Evolutionary conservation across 2,797 vertebrate genomes (phyloP), one percentile per base, ranked within the genome.

Genomic region (Enteromius argenteus): DNA sequence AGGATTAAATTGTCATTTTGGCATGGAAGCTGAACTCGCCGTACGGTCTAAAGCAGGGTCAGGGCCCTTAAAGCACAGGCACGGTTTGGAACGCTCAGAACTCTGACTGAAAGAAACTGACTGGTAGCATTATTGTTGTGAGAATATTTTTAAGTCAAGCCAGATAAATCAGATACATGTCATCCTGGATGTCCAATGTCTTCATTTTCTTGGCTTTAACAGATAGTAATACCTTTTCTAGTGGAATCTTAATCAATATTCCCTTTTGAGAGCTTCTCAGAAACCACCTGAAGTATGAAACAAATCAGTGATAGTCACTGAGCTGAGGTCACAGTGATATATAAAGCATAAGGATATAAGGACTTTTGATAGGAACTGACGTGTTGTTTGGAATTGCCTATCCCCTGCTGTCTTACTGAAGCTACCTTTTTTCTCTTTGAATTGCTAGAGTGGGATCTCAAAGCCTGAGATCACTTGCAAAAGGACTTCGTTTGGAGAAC

Each of bases 1-100:
- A 79, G 80, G 77, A 85, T 83, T 85, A 76, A 80, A 83, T 71
- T 67, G 64, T 80, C 21, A 42, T 67, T 83, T 56, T 66, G 72
- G 58, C 71, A 78, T 73, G 35, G 66, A 75, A 35, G 67, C 78
- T 80, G 56, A 60, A 72, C 37, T 44, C 17, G 3, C 53, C 75
- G 51, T 56, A 21, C 17, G 79, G 56, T 72, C 51, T 72, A 67
- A 82, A 82, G 21, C 64, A 42, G 78, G 88, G 81, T 81, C 73
- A 86, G 30, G 15, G 62, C 81, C 71, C 69, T 79, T 67, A 74
- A 83, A 74, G 66, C 17, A 37, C 80, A 60, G 21, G 35, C 72
- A 37, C 9, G 49, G 15, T 27, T 72, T 85, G 85, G 80, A 69
- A 64, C 56, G 66, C 76, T 84, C 58, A 11, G 30, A 30, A 49